Evolutionary conservation across 2,888 invertebrate species (phyloP).

Genomic region (Eristalis arbustorum): DNA sequence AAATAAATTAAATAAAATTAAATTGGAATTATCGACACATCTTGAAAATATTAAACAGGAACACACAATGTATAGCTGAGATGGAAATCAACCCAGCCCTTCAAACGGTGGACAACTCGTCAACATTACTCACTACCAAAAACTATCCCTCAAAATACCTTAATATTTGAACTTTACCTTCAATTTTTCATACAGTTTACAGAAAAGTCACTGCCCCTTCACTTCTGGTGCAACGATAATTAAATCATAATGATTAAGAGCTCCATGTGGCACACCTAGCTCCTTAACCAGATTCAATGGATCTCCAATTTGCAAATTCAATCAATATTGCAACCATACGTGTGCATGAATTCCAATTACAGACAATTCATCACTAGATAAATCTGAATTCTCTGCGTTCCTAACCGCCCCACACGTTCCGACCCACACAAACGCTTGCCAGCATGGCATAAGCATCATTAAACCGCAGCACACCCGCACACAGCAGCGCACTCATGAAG

Average conservation of each 20-base stretch:
- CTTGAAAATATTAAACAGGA: no score
- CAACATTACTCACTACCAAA: no score
- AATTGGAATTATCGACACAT: no score
- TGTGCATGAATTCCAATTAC: not conserved
- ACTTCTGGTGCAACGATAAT: not conserved
- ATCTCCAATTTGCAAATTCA: not conserved
- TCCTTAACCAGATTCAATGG: not conserved
- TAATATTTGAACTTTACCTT: no score
- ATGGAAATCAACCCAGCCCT: no score
- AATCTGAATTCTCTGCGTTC: not conserved
- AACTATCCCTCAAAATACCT: no score
- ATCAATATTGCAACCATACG: not conserved
- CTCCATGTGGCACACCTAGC: not conserved
- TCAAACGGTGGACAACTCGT: no score
- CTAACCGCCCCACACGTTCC: not conserved
- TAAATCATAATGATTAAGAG: not conserved
- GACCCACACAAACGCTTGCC: not conserved
- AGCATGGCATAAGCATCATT: conserved; percentile 13
- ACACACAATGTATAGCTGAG: no score
- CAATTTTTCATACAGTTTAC: not conserved
- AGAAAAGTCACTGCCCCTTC: not conserved
- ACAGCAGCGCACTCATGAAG: conserved; percentile 14
- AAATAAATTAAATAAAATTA: no score
- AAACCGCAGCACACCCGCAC: conserved; percentile 19
- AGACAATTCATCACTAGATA: not conserved